Base-by-base conservation (phyloP, 2,113 vertebrate genomes). In the Phoxinus phoxinus region DNA sequence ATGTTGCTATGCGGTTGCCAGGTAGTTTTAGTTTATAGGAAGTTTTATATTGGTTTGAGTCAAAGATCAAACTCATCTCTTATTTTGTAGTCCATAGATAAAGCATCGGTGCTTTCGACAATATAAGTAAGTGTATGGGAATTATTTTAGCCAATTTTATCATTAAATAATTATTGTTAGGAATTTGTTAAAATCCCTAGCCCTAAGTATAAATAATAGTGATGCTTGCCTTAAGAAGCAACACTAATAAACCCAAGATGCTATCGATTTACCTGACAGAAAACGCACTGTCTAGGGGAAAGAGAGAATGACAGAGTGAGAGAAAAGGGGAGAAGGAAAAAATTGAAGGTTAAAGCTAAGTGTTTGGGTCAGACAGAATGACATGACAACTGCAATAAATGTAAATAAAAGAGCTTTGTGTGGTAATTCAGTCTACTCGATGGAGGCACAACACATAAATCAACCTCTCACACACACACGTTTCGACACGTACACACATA, bases 341-440 rank as follows among this genome's bases (percentile, higher is more conserved):
- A 19, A 32, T 15, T 21, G 17, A 32, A 30, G 74, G 48, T 53
- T 32, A 41, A 76, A 84, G 73, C 85, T 81, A 86, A 88, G 85
- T 61, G 72, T 89, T 74, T 59, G 61, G 23, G 81, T 84, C 83
- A 84, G 65, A 83, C 65, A 75, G 74, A 89, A 87, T 84, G 76
- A 85, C 76, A 88, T 69, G 77, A 88, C 86, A 91, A 89, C 79
- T 74, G 85, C 85, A 86, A 79, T 65, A 81, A 86, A 86, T 91
- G 91, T 94, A 93, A 90, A 93, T 92, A 92, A 93, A 92, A 63
- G n/a, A 92, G 85, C 84, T 86, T 89, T 76, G 87, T 85, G 90
- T 90, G 90, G 92, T 86, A 92, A 92, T 91, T 92, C 91, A 92
- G 82, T 92, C 76, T 88, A 90, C 85, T 82, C 89, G 90, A 89